Base-by-base conservation (phyloP, 2,888 invertebrate genomes). In the Yponomeuta sedellus region DNA sequence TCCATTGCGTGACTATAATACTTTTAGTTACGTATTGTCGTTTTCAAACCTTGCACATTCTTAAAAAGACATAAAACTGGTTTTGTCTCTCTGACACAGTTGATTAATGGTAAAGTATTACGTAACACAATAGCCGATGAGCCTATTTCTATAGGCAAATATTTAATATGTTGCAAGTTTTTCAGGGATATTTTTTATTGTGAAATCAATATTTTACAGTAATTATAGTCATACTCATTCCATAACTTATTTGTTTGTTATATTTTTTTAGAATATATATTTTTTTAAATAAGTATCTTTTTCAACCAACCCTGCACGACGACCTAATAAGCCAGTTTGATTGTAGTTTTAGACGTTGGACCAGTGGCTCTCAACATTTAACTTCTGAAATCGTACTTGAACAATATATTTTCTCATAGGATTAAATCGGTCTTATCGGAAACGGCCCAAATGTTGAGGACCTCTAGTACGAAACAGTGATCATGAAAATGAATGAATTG, bases 401-500 rank as follows among this genome's bases (percentile, higher is more conserved):
- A 63, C 19, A 63, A 12, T 63, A 40, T 63, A 34, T 63, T 63
- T 63, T 63, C 19, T 63, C 44, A 44, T 40, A 44, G 11, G 1
- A 59, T 5, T 16, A 12, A 52, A 63, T 63, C 25, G 12, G 20
- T 44, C 10, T 63, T 3, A 25, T 19, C 19, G 63, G 12, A 63
- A 39, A 44, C 19, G 10, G 63, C 39, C 16, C 57, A 65, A 59
- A 65, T 65, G 65, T 65, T 65, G 65, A 65, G 65, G 28, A 66
- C 61, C 67, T 68, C 65, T 74, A 75, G 77, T 81, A 8, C 77
- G 76, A 64, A 62, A 76, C 78, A 75, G 85, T 86, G 86, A 86
- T 85, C 78, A 78, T 80, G 78, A 78, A 64, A 57, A 69, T 78
- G 73, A 81, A 86, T 78, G 90, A 91, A 90, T 91, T 89, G 90